Conservation (phyloP, 2,888 invertebrate species). For the Halocaridina rubra region DNA sequence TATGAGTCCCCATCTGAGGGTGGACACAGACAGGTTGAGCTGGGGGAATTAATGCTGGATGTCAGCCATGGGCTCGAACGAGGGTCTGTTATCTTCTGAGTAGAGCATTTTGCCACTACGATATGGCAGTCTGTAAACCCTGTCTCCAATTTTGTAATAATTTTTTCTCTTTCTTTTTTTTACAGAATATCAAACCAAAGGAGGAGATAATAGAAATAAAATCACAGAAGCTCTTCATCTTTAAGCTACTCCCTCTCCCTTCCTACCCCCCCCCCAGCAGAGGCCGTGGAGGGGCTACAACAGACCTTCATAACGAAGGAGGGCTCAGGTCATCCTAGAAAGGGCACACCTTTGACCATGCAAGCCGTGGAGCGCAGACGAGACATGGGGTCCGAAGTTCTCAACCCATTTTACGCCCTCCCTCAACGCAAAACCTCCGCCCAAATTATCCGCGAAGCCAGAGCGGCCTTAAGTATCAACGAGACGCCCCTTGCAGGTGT, state of each 20-base stretch:
- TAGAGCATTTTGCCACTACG: too few relatives aligned
- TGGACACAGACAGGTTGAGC: too few relatives aligned
- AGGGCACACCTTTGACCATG: slow-evolving; percentile 5
- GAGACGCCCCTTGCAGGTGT: slow-evolving; percentile 66
- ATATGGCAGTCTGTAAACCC: too few relatives aligned
- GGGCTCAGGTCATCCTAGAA: background rate
- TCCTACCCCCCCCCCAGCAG: background rate
- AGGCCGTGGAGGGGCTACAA: background rate
- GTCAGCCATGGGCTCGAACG: too few relatives aligned
- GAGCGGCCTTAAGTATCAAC: slow-evolving; percentile 72
- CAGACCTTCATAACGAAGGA: too few relatives aligned
- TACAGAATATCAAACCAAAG: background rate
- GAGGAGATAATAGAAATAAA: background rate
- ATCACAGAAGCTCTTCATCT: background rate
- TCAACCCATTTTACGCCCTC: slow-evolving; percentile 66
- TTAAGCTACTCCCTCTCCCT: background rate
- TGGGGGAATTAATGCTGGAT: too few relatives aligned
- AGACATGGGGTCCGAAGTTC: background rate
- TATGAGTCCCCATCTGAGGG: too few relatives aligned
- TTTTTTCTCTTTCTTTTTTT: too few relatives aligned
- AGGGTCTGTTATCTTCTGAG: too few relatives aligned
- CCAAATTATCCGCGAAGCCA: slow-evolving; percentile 83
- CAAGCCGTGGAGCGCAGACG: slow-evolving; percentile 24
- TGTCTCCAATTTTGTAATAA: too few relatives aligned
- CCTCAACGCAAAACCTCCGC: slow-evolving; percentile 79